A percentile compares a stretch with the other conserved stretches of the same genome.
Evolutionary conservation across 2,888 invertebrate species (phyloP).

Genomic region (Psylliodes chrysocephalus): DNA sequence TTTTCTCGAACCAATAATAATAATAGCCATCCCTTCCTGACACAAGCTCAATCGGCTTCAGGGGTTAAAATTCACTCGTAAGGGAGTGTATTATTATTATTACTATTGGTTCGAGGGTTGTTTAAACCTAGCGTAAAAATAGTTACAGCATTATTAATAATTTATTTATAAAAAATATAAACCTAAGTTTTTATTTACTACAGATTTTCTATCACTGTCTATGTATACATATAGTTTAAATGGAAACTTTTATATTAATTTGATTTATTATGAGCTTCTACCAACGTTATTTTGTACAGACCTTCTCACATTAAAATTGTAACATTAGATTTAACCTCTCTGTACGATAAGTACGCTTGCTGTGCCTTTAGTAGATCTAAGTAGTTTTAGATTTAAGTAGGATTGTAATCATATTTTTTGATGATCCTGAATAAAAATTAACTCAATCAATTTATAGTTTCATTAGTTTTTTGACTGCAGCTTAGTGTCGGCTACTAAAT

Average conservation of each 20-base stretch:
- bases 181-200: constrained; percentile 1
- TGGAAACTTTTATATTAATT: constrained; percentile 38
- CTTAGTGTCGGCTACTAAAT: no score
- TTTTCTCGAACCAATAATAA: no score
- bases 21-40: no score
- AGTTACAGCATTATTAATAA: no score
- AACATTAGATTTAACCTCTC: constrained; percentile 55
- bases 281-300: constrained; percentile 52
- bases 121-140: no score
- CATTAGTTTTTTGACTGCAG: no score
- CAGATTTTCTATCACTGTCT: constrained; percentile 7
- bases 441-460: not conserved
- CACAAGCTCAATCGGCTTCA: no score
- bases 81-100: no score
- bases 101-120: no score
- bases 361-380: constrained; percentile 63
- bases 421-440: constrained; percentile 48
- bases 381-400: constrained; percentile 57
- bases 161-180: no score
- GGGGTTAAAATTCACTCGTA: no score
- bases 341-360: constrained; percentile 64
- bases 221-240: constrained; percentile 35
- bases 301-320: constrained; percentile 45
- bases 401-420: constrained; percentile 63
- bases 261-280: constrained; percentile 42